A percentile compares a stretch with the other conserved stretches of the same genome.
Conservation (phyloP, 2,797 vertebrate genomes). For the Scarus forsteni region DNA sequence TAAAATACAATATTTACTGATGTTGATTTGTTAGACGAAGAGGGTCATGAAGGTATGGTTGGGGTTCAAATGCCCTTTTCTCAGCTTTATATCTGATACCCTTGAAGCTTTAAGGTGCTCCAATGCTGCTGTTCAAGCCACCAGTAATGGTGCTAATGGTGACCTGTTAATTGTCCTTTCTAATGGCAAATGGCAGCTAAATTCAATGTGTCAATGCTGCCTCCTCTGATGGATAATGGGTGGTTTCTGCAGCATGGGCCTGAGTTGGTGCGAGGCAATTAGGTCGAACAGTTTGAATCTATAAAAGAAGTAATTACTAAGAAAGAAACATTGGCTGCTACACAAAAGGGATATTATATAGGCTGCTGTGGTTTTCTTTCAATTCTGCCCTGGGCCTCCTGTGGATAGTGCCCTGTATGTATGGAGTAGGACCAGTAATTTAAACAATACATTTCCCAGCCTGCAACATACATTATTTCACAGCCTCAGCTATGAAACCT, state of each 20-base stretch:
- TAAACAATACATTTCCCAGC: conserved; percentile 63
- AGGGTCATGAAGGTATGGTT: conserved; percentile 1
- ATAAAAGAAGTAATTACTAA: conserved; percentile 78
- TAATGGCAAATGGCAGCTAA: conserved; percentile 65
- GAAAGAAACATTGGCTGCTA: conserved; percentile 62
- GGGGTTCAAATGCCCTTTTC: conserved; percentile 15
- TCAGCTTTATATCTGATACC: conserved; percentile 7
- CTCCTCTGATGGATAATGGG: conserved; percentile 62
- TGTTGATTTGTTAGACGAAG: conserved; percentile 15
- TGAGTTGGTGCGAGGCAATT: conserved; percentile 48
- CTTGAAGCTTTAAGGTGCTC: conserved; percentile 10
- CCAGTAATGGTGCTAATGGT: conserved; percentile 48
- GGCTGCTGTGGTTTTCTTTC: conserved; percentile 42
- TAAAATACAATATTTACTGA: background rate
- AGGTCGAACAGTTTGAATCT: conserved; percentile 66
- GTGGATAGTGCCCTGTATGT: conserved; percentile 51
- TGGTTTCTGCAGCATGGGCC: conserved; percentile 59
- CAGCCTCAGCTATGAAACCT: conserved; percentile 40
- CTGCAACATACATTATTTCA: conserved; percentile 65
- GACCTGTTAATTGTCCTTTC: conserved; percentile 70
- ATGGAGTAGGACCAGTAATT: conserved; percentile 60
- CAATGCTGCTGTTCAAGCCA: conserved; percentile 30
- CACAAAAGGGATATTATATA: conserved; percentile 53
- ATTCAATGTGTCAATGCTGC: conserved; percentile 58
- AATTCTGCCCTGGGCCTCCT: conserved; percentile 47